Base-by-base conservation (phyloP, 2,797 vertebrate genomes). In the Mus caroli region DNA sequence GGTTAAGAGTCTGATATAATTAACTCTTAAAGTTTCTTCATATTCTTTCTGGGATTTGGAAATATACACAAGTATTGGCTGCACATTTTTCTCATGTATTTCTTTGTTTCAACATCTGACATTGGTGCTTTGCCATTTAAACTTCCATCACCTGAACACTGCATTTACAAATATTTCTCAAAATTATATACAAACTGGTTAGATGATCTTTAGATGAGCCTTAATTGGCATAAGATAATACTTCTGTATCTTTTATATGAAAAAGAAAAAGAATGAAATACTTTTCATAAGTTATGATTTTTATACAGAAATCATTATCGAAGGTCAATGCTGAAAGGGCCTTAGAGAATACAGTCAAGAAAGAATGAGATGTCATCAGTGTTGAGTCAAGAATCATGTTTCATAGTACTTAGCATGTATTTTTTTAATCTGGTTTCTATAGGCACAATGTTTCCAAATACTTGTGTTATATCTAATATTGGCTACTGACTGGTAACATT, bases 301-400 rank as follows among this genome's bases (percentile, higher is more conserved):
- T 88, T 92, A 60, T 64, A 87, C n/a, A 89, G 56, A 87, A 93
- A 96, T 52, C 15, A 54, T 62, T 62, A 79, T 58, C 40, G 86
- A 52, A 87, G 20, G 20, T 7, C 50, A 58, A 3, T 62, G n/a
- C 24, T 58, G 9, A 54, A 40, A 46, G 50, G 34, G 26, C 60
- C 1, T 54, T 75, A 58, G 5, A 67, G 46, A 96, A n/a, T 3
- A 75, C 19, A 58, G 0, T 54, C 62, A 86, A 79, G 34, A 19
- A 37, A 83, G 80, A 9, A 60, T 34, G 75, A 62, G 3, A 90
- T 4, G 75, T 17, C 52, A 22, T 1, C 3, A 2, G 26, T 34
- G 2, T 9, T 31, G 0, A 89, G 64, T 71, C n/a, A 31, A 77
- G 14, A 88, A 82, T 43, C 12, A 2, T 46, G 10, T 22, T 92